Conservation (phyloP, 2,888 invertebrate genomes). For the Gortyna flavago region DNA sequence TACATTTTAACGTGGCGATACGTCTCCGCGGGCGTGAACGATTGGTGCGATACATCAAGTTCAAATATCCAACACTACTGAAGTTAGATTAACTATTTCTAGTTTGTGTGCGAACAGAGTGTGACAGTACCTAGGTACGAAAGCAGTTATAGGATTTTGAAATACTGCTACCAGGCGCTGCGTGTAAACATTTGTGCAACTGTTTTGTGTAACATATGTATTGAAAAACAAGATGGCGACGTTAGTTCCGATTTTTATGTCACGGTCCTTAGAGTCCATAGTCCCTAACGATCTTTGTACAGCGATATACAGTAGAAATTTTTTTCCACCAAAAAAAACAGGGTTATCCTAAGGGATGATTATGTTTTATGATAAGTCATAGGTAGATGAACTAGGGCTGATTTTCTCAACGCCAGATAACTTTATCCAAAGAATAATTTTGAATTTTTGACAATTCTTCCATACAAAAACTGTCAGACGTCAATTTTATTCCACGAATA, state of each 20-base stretch:
- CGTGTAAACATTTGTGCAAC: too few relatives aligned
- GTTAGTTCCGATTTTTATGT: not conserved
- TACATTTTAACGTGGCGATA: not conserved
- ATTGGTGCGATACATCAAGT: constrained; percentile 47
- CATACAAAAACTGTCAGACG: too few relatives aligned
- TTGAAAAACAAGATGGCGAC: not conserved
- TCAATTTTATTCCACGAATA: too few relatives aligned
- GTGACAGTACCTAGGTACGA: not conserved
- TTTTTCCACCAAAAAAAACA: too few relatives aligned
- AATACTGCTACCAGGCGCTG: not conserved
- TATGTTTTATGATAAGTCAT: too few relatives aligned
- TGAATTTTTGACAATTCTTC: too few relatives aligned
- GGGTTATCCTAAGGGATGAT: too few relatives aligned
- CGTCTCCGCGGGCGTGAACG: constrained; percentile 21
- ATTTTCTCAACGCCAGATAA: too few relatives aligned
- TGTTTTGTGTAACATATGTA: not conserved
- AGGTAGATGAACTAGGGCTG: too few relatives aligned
- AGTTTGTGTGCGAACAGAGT: not conserved
- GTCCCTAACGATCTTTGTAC: not conserved
- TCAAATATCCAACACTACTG: constrained; percentile 38
- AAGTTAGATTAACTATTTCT: constrained; percentile 26
- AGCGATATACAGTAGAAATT: not conserved
- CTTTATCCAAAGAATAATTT: too few relatives aligned
- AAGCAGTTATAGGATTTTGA: not conserved
- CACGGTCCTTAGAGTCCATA: not conserved